Percentiles rank a stretch among this genome's conserved stretches.
These are phyloP conservation scores for Spisula subtruncata DNA, from an alignment of 2,888 invertebrate species.

Conservation along the genomic window DNA sequence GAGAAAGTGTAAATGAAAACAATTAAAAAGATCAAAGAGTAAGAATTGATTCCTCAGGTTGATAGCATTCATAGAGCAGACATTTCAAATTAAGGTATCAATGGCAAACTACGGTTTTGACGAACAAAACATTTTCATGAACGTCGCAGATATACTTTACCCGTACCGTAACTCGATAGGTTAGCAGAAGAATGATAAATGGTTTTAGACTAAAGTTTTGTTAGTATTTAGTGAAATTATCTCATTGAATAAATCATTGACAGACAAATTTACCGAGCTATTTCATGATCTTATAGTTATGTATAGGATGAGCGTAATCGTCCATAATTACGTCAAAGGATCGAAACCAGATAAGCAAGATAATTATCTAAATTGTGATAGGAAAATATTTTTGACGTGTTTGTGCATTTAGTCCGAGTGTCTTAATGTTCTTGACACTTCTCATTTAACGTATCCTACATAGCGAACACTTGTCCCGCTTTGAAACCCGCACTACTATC, in stretches of 20 bases:
- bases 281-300: neutral
- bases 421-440: conserved; percentile 11
- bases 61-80: conserved; percentile 15
- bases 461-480: neutral
- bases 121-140: neutral
- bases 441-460: neutral
- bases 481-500: neutral
- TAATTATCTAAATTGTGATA: neutral
- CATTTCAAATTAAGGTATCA: conserved; percentile 27
- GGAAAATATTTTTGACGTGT: neutral
- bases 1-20: conserved; percentile 30
- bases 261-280: neutral
- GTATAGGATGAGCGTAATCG: conserved; percentile 33
- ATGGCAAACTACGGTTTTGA: neutral
- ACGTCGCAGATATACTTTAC: conserved; percentile 23
- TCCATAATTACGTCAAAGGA: conserved; percentile 13
- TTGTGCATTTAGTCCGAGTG: neutral
- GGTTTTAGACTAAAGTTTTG: conserved; percentile 4
- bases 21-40: conserved; percentile 23
- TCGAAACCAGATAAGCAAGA: neutral
- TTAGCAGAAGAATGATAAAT: conserved; percentile 28
- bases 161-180: conserved; percentile 28
- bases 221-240: neutral
- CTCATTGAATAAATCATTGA: neutral
- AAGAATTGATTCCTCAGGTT: neutral